Evolutionary conservation across 2,888 invertebrate species (phyloP).

Genomic region (Macaria liturata): DNA sequence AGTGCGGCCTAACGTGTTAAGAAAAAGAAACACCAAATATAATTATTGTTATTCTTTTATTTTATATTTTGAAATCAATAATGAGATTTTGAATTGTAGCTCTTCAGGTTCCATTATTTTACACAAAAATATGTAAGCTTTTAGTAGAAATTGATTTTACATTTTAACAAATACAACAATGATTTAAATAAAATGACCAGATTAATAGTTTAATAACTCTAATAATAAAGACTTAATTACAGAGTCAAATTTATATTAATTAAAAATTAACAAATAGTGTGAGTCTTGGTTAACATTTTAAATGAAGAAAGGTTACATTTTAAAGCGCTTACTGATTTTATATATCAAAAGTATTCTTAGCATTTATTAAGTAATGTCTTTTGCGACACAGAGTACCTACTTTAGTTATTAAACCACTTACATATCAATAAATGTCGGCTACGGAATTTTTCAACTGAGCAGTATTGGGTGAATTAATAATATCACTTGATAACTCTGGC

Average conservation of each 20-base stretch:
- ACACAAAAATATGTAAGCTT: slow-evolving; percentile 76
- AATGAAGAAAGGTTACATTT: slow-evolving; percentile 73
- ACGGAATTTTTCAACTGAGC: slow-evolving; percentile 60
- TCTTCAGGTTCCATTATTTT: slow-evolving; percentile 69
- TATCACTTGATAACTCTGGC: slow-evolving; percentile 59
- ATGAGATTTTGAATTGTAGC: slow-evolving; percentile 80
- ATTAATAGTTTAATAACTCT: slow-evolving; percentile 80
- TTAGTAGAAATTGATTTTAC: slow-evolving; percentile 74
- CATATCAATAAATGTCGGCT: slow-evolving; percentile 58
- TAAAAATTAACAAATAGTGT: slow-evolving; percentile 78
- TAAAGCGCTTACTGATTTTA: slow-evolving; percentile 71
- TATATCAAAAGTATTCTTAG: slow-evolving; percentile 77
- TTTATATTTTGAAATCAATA: slow-evolving; percentile 75
- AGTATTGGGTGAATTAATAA: slow-evolving; percentile 45
- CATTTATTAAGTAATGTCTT: slow-evolving; percentile 73
- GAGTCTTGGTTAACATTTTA: slow-evolving; percentile 81
- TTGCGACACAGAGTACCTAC: slow-evolving; percentile 76
- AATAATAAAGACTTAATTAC: slow-evolving; percentile 75
- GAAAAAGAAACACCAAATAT: slow-evolving; percentile 31
- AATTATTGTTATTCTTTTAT: slow-evolving; percentile 76
- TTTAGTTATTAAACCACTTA: slow-evolving; percentile 70
- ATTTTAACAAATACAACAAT: slow-evolving; percentile 79
- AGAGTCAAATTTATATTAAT: slow-evolving; percentile 73
- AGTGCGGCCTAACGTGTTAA: not conserved
- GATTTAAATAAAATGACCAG: slow-evolving; percentile 83